Base-by-base conservation (phyloP, 2,113 vertebrate genomes). In the Rissa tridactyla region DNA sequence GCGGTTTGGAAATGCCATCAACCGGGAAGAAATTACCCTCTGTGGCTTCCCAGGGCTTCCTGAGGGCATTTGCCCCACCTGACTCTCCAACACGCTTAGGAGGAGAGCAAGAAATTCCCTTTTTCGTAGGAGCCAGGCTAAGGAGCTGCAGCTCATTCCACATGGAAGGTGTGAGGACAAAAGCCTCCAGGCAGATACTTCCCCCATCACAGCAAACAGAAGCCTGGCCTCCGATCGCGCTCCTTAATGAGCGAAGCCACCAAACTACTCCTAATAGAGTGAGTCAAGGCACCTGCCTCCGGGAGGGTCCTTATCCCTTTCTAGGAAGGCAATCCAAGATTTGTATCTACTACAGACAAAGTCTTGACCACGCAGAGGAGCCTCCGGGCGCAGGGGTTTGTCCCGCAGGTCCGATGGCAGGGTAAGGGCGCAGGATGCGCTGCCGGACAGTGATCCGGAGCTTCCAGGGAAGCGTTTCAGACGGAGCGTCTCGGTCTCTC, bases 391-490 rank as follows among this genome's bases (percentile, higher is more conserved):
- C 26, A 11, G 71, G 42, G 61, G 36, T 19, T 82, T 72, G 61
- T 30, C 54, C 54, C 1, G 0, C 2, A 1, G 0, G 3, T 42
- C 52, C 26, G 38, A 36, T 23, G 26, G 34, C 23, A 15, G 76
- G 85, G 38, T 32, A 30, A 58, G 51, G 51, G 42, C 3, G 1
- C 34, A 11, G 1, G 21, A 21, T 12, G 32, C 3, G 3, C 30
- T 29, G 30, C 57, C 2, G 3, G 40, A 30, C 19, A 8, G 34
- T 29, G 16, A 58, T 34, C 32, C 11, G 1, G 11, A 40, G 47
- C 40, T 76, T 27, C 52, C 68, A 61, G 54, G 29, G 22, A 27
- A 34, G 77, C 5, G 0, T 12, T 20, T 47, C 58, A 51, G 13
- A n/a, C 1, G 0, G 70, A 49, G 42, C 42, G 22, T 11, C 72